A percentile compares a stretch with the other conserved stretches of the same genome.
phyloP scores from a whole-genome alignment of 2,113 vertebrate genomes.

The Papio anubis region DNA sequence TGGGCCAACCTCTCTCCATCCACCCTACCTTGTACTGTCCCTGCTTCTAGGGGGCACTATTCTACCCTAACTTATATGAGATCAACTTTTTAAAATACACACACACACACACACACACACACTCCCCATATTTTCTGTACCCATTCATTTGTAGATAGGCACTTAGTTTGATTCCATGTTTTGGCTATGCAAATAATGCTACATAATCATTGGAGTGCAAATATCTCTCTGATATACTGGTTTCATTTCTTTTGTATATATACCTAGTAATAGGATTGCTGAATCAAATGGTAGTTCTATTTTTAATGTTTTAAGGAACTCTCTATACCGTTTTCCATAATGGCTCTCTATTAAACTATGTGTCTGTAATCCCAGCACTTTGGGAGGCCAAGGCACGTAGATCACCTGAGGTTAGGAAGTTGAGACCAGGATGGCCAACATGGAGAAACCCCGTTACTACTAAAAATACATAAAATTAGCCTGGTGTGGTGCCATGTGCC shows the following conservation, averaged over 20 bases:
- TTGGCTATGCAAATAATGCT: not conserved
- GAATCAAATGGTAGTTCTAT: not conserved
- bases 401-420: too few relatives aligned
- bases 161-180: not conserved
- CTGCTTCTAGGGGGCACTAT: not conserved
- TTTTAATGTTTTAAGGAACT: not conserved
- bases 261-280: not conserved
- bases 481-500: too few relatives aligned
- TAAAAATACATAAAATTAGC: too few relatives aligned
- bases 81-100: not conserved
- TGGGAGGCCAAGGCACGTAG: too few relatives aligned
- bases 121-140: not conserved
- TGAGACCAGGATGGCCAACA: too few relatives aligned
- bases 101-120: not conserved
- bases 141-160: not conserved
- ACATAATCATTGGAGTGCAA: not conserved
- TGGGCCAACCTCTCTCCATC: not conserved
- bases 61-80: not conserved
- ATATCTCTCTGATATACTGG: not conserved
- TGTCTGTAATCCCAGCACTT: too few relatives aligned
- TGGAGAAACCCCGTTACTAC: too few relatives aligned
- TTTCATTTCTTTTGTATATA: not conserved
- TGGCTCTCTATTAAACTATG: not conserved
- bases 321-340: not conserved
- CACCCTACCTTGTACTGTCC: not conserved